Percentiles rank a stretch among this genome's conserved stretches.
Conservation (phyloP, 2,113 vertebrate species). For the Archilochus colubris region DNA sequence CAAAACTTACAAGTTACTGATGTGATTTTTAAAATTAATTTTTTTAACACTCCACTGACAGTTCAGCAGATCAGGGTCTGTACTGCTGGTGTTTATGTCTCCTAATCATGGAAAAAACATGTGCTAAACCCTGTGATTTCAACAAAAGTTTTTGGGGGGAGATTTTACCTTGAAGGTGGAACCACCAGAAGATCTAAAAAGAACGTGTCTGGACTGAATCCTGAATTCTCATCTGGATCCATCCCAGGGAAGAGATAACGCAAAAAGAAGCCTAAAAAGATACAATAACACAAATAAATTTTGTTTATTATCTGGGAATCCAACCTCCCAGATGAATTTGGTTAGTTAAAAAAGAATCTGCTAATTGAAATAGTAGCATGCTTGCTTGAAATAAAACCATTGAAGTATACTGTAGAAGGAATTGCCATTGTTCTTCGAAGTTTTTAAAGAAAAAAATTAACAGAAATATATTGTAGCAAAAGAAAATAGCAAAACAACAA, state of each 20-base stretch:
- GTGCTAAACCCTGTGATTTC: not conserved
- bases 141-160: not conserved
- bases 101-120: not conserved
- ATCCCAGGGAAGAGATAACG: constrained; percentile 87
- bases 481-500: not conserved
- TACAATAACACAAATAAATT: not conserved
- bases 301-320: not conserved
- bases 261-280: constrained; percentile 89
- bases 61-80: not conserved
- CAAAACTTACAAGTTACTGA: not conserved
- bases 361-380: not conserved
- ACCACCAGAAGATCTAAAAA: constrained; percentile 93
- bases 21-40: not conserved
- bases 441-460: not conserved
- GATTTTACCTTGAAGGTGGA: constrained; percentile 88
- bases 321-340: not conserved
- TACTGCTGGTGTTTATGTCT: not conserved
- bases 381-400: not conserved
- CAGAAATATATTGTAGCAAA: not conserved
- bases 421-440: not conserved
- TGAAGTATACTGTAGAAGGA: not conserved
- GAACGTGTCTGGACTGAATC: constrained; percentile 84
- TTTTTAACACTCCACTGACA: not conserved
- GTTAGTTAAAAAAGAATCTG: not conserved
- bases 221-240: constrained; percentile 42